These are phyloP conservation scores for Struthio camelus DNA, from an alignment of 2,113 vertebrate genomes.

Conservation along the genomic window DNA sequence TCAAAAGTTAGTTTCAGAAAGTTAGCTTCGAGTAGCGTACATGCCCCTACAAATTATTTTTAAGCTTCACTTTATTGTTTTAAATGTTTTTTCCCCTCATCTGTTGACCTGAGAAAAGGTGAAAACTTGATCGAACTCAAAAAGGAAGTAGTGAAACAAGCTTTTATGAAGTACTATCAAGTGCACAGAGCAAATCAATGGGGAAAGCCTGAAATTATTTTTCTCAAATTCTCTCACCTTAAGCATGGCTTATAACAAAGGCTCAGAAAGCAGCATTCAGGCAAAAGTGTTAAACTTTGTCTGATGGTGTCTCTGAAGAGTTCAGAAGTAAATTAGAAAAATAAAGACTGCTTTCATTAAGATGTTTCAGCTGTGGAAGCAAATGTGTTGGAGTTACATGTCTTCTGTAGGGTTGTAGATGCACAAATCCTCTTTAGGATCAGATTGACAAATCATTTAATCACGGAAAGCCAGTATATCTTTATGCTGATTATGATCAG, in stretches of 20 bases:
- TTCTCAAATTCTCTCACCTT: background rate
- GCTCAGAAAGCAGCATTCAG: background rate
- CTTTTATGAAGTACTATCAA: background rate
- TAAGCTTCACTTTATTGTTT: background rate
- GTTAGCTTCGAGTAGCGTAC: background rate
- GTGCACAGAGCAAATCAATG: background rate
- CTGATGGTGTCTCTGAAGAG: constrained; percentile 1
- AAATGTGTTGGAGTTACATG: background rate
- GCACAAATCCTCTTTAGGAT: background rate
- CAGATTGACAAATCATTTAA: background rate
- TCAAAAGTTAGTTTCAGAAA: background rate
- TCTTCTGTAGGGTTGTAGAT: background rate
- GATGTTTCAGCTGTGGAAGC: background rate
- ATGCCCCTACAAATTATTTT: background rate
- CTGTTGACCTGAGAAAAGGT: background rate
- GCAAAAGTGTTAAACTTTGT: background rate
- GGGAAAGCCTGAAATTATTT: background rate
- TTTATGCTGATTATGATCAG: background rate
- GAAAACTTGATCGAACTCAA: background rate
- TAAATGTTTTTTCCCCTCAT: background rate
- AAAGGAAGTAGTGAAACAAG: background rate
- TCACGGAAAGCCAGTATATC: background rate
- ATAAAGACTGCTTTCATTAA: constrained; percentile 22
- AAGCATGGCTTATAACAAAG: background rate
- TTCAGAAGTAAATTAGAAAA: constrained; percentile 31